Conservation (phyloP, 2,113 vertebrate species). For the Heterotilapia buettikoferi region DNA sequence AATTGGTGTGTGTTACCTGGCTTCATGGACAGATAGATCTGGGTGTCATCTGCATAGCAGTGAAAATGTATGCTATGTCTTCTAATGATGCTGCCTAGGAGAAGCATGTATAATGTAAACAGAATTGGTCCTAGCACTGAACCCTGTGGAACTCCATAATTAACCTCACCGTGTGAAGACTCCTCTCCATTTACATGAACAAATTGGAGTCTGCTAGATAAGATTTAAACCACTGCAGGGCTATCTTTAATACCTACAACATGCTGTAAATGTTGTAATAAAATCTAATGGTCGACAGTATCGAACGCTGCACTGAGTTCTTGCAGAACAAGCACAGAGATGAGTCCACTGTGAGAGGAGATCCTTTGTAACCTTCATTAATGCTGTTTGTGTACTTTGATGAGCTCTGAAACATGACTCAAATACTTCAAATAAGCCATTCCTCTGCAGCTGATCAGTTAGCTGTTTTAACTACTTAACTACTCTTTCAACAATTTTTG, state of each 20-base stretch:
- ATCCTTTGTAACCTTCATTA: neutral
- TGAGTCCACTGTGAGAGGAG: neutral
- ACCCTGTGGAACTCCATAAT: neutral
- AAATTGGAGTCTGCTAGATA: neutral
- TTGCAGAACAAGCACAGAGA: neutral
- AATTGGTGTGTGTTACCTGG: neutral
- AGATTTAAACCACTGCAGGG: neutral
- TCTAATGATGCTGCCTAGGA: accelerated
- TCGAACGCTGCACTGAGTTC: neutral
- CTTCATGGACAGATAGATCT: neutral
- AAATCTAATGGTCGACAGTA: neutral
- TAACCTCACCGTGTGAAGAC: accelerated
- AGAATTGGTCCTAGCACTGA: neutral
- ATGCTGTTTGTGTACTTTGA: neutral
- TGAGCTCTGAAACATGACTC: neutral
- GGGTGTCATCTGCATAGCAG: neutral
- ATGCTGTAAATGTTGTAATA: neutral
- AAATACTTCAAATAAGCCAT: neutral
- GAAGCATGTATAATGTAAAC: neutral
- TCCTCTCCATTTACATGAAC: neutral
- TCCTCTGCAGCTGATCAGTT: neutral
- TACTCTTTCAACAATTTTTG: neutral
- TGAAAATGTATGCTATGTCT: neutral
- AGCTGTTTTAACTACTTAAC: neutral
- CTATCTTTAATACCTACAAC: neutral